phyloP scores from a whole-genome alignment of 2,113 vertebrate genomes.

The Plestiodon gilberti region DNA sequence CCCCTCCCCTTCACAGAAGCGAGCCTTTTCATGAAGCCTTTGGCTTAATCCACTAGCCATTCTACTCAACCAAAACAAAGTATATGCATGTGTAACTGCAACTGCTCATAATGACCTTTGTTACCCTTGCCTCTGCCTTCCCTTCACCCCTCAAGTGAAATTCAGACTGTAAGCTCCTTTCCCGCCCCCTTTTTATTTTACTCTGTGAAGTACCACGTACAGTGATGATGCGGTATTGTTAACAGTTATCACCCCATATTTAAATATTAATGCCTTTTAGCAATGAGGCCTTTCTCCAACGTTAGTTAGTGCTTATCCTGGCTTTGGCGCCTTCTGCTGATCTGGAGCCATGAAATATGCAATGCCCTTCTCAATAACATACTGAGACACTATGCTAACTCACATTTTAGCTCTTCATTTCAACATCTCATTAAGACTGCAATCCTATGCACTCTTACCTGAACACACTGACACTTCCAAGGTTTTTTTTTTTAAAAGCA shows the following conservation, averaged over 20 bases:
- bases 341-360: not conserved
- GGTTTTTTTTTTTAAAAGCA: no score
- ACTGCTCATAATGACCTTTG: not conserved
- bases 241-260: not conserved
- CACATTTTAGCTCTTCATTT: not conserved
- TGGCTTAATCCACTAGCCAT: not conserved
- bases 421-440: not conserved
- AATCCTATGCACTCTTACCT: not conserved
- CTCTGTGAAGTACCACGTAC: not conserved
- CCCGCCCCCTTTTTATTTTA: not conserved
- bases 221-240: not conserved
- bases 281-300: not conserved
- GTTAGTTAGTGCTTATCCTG: not conserved
- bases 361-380: not conserved
- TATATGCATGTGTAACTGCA: no score
- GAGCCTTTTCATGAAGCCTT: no score
- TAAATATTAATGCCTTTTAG: no score
- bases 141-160: accelerated
- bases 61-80: not conserved
- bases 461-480: not conserved
- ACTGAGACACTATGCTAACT: not conserved
- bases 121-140: not conserved
- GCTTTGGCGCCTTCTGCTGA: not conserved
- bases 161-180: not conserved
- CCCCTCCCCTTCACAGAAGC: not conserved